phyloP scores from a whole-genome alignment of 2,113 vertebrate genomes.

The Hepsetus odoe region DNA sequence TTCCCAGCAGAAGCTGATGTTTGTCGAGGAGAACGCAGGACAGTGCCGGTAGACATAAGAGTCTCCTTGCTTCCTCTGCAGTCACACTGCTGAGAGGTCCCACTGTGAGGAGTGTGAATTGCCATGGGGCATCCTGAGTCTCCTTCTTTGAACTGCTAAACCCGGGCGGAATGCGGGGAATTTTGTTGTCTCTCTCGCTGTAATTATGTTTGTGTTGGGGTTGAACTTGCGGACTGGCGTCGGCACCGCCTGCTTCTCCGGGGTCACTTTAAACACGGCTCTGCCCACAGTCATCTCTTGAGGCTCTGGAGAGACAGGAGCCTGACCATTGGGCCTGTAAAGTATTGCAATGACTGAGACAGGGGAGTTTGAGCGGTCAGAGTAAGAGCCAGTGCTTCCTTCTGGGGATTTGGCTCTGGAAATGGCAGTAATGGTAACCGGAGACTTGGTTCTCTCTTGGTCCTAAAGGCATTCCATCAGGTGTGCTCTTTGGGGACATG shows the following conservation, averaged over 20 bases:
- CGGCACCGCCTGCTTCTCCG: constrained; percentile 81
- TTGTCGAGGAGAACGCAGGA: constrained; percentile 83
- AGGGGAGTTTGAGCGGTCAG: constrained; percentile 77
- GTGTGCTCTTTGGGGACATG: constrained; percentile 74
- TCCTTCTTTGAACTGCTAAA: constrained; percentile 85
- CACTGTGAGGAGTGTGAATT: constrained; percentile 77
- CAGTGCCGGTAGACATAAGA: constrained; percentile 80
- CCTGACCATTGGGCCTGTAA: constrained; percentile 82
- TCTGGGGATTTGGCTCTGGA: constrained; percentile 86
- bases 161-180: constrained; percentile 96
- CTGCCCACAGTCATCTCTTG: constrained; percentile 79
- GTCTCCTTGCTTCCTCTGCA: constrained; percentile 79
- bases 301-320: constrained; percentile 71
- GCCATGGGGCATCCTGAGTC: constrained; percentile 68
- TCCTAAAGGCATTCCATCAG: constrained; percentile 62
- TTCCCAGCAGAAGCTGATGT: constrained; percentile 43
- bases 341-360: constrained; percentile 92
- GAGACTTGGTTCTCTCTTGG: constrained; percentile 82
- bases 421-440: constrained; percentile 91
- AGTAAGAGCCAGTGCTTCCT: constrained; percentile 58
- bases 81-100: constrained; percentile 72
- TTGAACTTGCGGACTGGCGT: constrained; percentile 81
- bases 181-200: constrained; percentile 96
- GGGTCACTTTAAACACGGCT: constrained; percentile 85
- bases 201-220: constrained; percentile 87